Evolutionary conservation across 2,113 vertebrate genomes (phyloP).

Genomic region (Petrocephalus zakoni): DNA sequence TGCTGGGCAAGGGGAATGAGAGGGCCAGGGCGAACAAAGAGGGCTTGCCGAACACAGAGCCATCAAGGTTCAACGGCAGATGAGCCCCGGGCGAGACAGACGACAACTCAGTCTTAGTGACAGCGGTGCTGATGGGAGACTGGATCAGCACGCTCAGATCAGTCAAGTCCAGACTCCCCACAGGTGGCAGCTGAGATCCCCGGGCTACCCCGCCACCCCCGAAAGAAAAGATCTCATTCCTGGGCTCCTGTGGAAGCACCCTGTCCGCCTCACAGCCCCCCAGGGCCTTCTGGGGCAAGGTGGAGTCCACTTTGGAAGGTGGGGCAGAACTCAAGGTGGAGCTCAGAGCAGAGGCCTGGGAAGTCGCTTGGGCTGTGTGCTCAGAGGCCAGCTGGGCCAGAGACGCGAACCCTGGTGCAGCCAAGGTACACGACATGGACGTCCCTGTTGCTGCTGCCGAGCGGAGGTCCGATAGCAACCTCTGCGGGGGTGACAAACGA

Average conservation of each 20-base stretch:
- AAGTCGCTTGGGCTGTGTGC: background rate
- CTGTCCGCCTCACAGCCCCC: slow-evolving; percentile 45
- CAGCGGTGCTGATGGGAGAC: background rate
- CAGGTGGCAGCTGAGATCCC: slow-evolving; percentile 44
- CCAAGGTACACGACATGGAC: background rate
- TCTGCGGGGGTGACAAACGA: background rate
- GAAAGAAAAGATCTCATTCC: slow-evolving; percentile 23
- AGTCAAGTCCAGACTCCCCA: slow-evolving; percentile 47
- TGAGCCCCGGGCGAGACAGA: slow-evolving; percentile 22
- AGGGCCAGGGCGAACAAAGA: slow-evolving; percentile 84
- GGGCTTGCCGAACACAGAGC: slow-evolving; percentile 68
- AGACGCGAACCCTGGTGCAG: background rate
- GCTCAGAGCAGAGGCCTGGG: background rate
- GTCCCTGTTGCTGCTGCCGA: slow-evolving; percentile 28
- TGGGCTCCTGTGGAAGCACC: slow-evolving; percentile 62
- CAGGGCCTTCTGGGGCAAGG: background rate
- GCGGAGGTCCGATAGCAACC: background rate
- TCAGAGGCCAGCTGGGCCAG: slow-evolving; percentile 11
- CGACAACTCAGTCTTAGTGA: background rate
- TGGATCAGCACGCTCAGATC: slow-evolving; percentile 75
- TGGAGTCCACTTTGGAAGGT: background rate
- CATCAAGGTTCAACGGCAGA: slow-evolving; percentile 51
- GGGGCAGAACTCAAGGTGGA: background rate
- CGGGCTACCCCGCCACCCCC: background rate
- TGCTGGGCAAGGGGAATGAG: slow-evolving; percentile 63